These are phyloP conservation scores for Bruchidius siliquastri DNA, from an alignment of 2,888 invertebrate genomes.

Conservation along the genomic window DNA sequence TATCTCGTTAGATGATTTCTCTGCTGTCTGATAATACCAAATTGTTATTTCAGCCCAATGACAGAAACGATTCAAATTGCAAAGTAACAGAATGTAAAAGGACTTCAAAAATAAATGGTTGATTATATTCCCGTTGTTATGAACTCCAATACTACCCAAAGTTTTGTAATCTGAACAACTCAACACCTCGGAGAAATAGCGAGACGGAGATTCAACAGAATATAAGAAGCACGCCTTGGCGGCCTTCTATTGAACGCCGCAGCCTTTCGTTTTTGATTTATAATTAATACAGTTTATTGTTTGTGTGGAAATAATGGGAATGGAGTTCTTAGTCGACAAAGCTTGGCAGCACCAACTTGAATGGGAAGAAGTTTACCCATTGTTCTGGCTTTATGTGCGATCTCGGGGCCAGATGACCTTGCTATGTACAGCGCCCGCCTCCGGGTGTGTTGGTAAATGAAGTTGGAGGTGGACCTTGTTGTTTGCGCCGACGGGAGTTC, in stretches of 20 bases:
- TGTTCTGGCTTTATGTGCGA: neutral
- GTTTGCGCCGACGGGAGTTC: neutral
- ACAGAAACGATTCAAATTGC: too few relatives aligned
- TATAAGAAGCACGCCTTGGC: constrained; percentile 10
- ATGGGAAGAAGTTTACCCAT: constrained; percentile 1
- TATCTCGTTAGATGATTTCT: too few relatives aligned
- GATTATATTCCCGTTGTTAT: constrained; percentile 1
- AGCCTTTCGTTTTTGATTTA: constrained; percentile 19
- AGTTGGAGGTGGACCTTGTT: neutral
- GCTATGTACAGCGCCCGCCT: neutral
- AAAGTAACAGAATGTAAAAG: constrained; percentile 1
- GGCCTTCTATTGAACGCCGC: constrained; percentile 11
- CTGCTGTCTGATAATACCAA: too few relatives aligned
- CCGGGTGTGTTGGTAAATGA: neutral
- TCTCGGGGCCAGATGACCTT: neutral
- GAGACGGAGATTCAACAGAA: neutral
- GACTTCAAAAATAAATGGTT: neutral
- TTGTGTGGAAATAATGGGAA: constrained; percentile 9
- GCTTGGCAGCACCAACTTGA: neutral
- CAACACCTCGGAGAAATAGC: constrained; percentile 10
- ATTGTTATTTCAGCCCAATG: too few relatives aligned
- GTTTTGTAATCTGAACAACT: constrained; percentile 3
- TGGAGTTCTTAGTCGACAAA: constrained; percentile 8
- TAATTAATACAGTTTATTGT: constrained; percentile 23
- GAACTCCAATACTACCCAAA: neutral